phyloP scores from a whole-genome alignment of 2,797 vertebrate genomes.

The Acanthis flammea region DNA sequence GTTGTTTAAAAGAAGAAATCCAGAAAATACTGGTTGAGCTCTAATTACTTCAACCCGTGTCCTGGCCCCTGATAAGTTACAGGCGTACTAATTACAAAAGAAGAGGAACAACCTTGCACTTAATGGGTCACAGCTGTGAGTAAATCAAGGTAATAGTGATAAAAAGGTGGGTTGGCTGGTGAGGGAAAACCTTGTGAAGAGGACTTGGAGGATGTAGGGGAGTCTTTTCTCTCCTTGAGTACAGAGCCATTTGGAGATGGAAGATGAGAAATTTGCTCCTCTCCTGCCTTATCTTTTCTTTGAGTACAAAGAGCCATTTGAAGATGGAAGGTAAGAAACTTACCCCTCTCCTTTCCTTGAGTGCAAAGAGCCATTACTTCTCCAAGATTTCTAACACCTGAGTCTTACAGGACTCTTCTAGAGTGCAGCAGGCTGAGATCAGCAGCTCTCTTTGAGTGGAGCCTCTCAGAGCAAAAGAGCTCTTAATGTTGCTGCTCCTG shows the following conservation, averaged over 20 bases:
- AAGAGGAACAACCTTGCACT: not conserved
- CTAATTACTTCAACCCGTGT: not conserved
- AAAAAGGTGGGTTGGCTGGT: not conserved
- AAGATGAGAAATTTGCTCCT: not conserved
- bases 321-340: no score
- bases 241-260: not conserved
- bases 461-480: not conserved
- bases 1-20: not conserved
- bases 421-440: not conserved
- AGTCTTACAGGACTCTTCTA: not conserved
- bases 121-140: not conserved
- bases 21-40: not conserved
- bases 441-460: not conserved
- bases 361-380: not conserved
- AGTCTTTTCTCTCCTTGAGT: not conserved
- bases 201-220: not conserved
- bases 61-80: not conserved
- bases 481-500: not conserved
- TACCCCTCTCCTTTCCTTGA: not conserved
- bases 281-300: not conserved
- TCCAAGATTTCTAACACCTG: not conserved
- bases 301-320: no score
- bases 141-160: not conserved
- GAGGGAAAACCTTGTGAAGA: not conserved
- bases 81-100: not conserved